Conservation (phyloP, 2,113 vertebrate genomes). For the Terrapene triunguis region DNA sequence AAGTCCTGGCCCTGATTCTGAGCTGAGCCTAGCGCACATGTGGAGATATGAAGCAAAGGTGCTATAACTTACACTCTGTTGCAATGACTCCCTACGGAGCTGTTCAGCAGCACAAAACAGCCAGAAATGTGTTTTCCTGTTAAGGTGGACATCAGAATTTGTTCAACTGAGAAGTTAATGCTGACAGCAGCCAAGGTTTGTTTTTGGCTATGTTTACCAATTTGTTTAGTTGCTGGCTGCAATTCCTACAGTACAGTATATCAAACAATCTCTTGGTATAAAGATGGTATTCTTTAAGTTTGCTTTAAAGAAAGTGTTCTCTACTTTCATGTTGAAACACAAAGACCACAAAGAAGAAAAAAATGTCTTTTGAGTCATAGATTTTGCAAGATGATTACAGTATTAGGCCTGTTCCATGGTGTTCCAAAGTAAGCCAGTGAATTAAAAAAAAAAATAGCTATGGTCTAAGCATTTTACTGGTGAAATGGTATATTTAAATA, state of each 20-base stretch:
- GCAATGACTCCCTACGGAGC: not conserved
- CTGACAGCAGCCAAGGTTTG: not conserved
- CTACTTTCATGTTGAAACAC: not conserved
- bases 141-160: not conserved
- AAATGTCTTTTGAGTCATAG: not conserved
- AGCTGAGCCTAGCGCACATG: not conserved
- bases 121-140: not conserved
- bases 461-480: not conserved
- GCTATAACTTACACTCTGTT: not conserved
- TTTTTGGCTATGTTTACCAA: not conserved
- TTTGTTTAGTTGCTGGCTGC: not conserved
- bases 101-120: not conserved
- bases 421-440: not conserved
- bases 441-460: not conserved
- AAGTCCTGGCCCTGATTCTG: not conserved
- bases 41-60: not conserved
- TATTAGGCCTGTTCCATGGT: not conserved
- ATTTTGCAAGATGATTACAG: not conserved
- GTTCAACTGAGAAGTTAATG: not conserved
- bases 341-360: not conserved
- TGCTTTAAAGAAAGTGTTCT: not conserved
- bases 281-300: not conserved
- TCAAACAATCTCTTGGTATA: not conserved
- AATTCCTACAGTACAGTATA: not conserved
- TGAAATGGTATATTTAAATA: not conserved